Percentiles rank a stretch among this genome's conserved stretches.
These are phyloP conservation scores for Seira musarum DNA, from an alignment of 2,888 invertebrate species.

Conservation along the genomic window DNA sequence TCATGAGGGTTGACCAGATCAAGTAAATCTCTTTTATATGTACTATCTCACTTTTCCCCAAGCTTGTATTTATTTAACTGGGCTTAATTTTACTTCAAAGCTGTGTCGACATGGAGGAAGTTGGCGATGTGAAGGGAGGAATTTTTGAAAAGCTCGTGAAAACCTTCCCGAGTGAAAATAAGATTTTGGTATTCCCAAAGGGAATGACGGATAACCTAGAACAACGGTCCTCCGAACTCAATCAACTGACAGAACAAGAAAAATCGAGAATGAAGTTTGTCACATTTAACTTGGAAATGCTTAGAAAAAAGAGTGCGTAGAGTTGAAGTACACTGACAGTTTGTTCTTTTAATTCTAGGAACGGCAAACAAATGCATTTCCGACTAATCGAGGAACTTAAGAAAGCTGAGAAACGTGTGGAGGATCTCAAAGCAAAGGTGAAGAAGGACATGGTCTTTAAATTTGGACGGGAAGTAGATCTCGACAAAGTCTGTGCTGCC, in stretches of 20 bases:
- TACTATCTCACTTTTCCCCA: slow-evolving; percentile 4
- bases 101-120: slow-evolving; percentile 67
- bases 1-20: slow-evolving; percentile 82
- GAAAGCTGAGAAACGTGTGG: slow-evolving; percentile 58
- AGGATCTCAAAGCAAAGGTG: slow-evolving; percentile 36
- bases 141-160: slow-evolving; percentile 57
- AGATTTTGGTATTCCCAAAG: slow-evolving; percentile 65
- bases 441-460: slow-evolving; percentile 64
- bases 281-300: too few species aligned
- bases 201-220: slow-evolving; percentile 60
- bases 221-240: slow-evolving; percentile 59
- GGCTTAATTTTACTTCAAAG: too few species aligned
- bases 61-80: slow-evolving; percentile 13
- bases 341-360: too few species aligned
- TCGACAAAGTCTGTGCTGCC: slow-evolving; percentile 65
- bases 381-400: slow-evolving; percentile 61
- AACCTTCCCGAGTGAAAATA: slow-evolving; percentile 62
- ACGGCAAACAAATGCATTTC: slow-evolving; percentile 62
- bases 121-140: slow-evolving; percentile 49
- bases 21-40: slow-evolving; percentile 74
- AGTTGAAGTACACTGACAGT: too few species aligned
- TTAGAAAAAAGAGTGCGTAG: too few species aligned
- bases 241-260: slow-evolving; percentile 55
- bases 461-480: slow-evolving; percentile 66
- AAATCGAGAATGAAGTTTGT: slow-evolving; percentile 59